Conservation (phyloP, 2,113 vertebrate species). For the Rissa tridactyla region DNA sequence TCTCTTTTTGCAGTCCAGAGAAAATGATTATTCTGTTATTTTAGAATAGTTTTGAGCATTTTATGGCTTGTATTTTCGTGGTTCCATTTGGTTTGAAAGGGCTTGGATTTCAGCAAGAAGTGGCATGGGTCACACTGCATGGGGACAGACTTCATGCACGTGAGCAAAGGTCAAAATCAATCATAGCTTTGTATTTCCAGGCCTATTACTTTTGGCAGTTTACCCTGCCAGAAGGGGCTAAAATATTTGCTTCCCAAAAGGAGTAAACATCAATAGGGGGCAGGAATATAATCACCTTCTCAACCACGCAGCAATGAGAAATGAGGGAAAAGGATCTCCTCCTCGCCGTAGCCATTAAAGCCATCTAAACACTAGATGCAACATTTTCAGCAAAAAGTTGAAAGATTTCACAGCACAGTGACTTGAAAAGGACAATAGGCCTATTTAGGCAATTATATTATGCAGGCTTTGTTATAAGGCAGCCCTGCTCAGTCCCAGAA, state of each 20-base stretch:
- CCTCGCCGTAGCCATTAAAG: neutral
- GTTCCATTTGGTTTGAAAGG: conserved; percentile 26
- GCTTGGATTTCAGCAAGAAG: conserved; percentile 34
- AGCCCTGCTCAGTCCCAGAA: conserved; percentile 52
- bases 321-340: neutral
- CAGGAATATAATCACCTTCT: neutral
- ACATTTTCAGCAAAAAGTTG: neutral
- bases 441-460: conserved; percentile 61
- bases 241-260: conserved; percentile 55
- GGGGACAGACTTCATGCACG: conserved; percentile 39
- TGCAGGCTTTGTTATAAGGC: conserved; percentile 57
- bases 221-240: conserved; percentile 37
- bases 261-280: conserved; percentile 14
- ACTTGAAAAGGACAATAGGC: conserved; percentile 28
- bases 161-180: conserved; percentile 66
- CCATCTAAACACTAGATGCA: neutral
- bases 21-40: neutral
- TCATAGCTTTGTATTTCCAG: conserved; percentile 51
- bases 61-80: neutral
- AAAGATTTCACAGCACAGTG: conserved; percentile 18
- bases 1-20: neutral
- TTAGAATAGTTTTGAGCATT: conserved; percentile 23
- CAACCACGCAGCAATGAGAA: neutral
- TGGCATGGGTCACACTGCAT: conserved; percentile 43
- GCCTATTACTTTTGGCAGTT: conserved; percentile 51